A percentile compares a stretch with the other conserved stretches of the same genome.
Evolutionary conservation across 2,797 vertebrate species (phyloP).

Genomic region (Ctenosaura bakeri): DNA sequence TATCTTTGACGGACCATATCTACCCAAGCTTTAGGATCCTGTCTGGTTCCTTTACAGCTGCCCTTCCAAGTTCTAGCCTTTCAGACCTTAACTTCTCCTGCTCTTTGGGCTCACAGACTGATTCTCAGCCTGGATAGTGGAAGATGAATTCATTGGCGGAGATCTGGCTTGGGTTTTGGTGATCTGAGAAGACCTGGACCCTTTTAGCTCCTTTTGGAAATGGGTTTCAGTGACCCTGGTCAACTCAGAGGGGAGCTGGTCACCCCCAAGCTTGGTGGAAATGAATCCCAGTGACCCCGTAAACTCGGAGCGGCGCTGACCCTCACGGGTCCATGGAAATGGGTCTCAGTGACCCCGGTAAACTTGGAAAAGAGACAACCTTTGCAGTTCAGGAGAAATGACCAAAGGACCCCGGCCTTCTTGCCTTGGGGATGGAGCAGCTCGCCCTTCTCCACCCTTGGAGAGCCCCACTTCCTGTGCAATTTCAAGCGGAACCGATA

Average conservation of each 20-base stretch:
- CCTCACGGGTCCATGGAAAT: background rate
- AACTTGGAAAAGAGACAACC: slow-evolving; percentile 19
- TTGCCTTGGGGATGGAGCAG: fast-evolving
- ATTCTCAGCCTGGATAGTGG: slow-evolving; percentile 75
- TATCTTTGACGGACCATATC: too few relatives aligned
- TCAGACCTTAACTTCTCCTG: too few relatives aligned
- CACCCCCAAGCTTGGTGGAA: too few relatives aligned
- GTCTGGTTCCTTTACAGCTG: too few relatives aligned
- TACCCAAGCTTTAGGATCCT: too few relatives aligned
- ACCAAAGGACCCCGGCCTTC: background rate
- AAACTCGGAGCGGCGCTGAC: background rate
- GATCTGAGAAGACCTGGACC: slow-evolving; percentile 5
- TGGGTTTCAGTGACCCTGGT: slow-evolving; percentile 29
- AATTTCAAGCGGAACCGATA: background rate
- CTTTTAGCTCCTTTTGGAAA: background rate
- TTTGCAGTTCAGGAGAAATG: background rate
- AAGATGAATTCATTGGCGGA: slow-evolving; percentile 71
- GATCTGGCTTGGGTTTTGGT: background rate
- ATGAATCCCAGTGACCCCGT: too few relatives aligned
- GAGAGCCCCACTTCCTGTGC: background rate
- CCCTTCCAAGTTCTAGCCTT: too few relatives aligned
- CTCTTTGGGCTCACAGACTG: slow-evolving; percentile 23
- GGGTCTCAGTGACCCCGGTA: slow-evolving; percentile 31
- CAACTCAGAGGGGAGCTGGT: background rate
- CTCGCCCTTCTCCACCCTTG: too few relatives aligned